These are phyloP conservation scores for Morpho achilles DNA, from an alignment of 2,888 invertebrate genomes.

Conservation along the genomic window DNA sequence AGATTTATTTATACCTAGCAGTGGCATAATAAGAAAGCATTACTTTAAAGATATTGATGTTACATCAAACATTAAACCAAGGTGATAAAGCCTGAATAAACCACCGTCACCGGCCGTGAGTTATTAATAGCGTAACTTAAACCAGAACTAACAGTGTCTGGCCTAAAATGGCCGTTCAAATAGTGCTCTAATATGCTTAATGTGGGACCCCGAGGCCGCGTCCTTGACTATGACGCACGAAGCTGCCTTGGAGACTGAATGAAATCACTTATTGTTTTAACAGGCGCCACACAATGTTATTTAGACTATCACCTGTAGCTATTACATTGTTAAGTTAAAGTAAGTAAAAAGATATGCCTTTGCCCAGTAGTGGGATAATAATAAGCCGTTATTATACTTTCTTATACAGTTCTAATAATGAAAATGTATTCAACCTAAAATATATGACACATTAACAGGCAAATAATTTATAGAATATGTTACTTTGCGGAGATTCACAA, in stretches of 20 bases:
- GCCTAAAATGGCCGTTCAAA: constrained; percentile 50
- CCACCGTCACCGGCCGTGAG: constrained; percentile 12
- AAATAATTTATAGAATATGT: too few species aligned
- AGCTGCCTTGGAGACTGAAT: constrained; percentile 46
- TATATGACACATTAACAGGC: too few species aligned
- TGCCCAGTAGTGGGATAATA: too few species aligned
- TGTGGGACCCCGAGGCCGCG: constrained; percentile 34
- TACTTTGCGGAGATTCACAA: too few species aligned
- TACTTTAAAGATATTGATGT: not conserved
- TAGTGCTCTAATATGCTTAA: constrained; percentile 38
- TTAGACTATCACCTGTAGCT: not conserved
- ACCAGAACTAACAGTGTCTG: constrained; percentile 39
- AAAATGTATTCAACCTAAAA: too few species aligned
- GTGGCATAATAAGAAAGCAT: too few species aligned
- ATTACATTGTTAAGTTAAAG: too few species aligned
- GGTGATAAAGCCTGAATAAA: constrained; percentile 9
- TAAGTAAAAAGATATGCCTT: too few species aligned
- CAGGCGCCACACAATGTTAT: not conserved
- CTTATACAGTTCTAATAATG: too few species aligned
- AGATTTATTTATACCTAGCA: too few species aligned
- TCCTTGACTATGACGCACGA: constrained; percentile 60
- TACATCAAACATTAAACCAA: constrained; percentile 3
- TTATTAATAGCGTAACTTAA: constrained; percentile 28
- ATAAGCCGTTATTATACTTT: too few species aligned
- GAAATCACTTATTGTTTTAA: constrained; percentile 14